Base-by-base conservation (phyloP, 2,888 invertebrate genomes). In the Leptura quadrifasciata region DNA sequence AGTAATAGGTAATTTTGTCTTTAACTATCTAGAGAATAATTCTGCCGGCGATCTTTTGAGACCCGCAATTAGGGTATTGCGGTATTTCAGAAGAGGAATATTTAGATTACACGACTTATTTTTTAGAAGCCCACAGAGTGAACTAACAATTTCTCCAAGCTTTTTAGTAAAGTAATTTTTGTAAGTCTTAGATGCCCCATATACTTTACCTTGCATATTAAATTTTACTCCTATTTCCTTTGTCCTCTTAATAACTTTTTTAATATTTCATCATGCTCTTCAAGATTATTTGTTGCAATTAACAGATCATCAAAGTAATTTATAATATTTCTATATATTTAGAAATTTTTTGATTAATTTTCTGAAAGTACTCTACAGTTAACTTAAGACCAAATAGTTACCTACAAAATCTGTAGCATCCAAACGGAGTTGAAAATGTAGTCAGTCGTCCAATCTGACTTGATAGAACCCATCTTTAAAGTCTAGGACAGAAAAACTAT, bases 151-250 rank as follows among this genome's bases (percentile, higher is more conserved):
- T 61, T 69, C 63, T 9, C 57, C 71, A 67, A 76, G 70, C 12
- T 76, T 78, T 72, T 75, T 69, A 77, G 47, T 63, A 79, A 39
- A 79, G 60, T 31, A 78, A 5, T 18, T 20, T 21, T 21, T 58
- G 20, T 1, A 58, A 10, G 1, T 39, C 35, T 39, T 39, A 39
- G 5, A 39, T 10, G 35, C 10, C 35, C 35, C 10, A 39, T 9
- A 39, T 39, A 39, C 10, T 39, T 39, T 9, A 39, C 35, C 1
- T 5, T 4, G 6, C 10, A 6, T 21, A 57, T 57, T 57, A 57
- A 57, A 57, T 57, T 12, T 39, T 9, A 39, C 10, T 9, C 10
- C 10, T 39, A 39, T 9, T 39, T 39, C 6, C 9, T 10, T 5
- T 9, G 35, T 10, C 35, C 35, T 39, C 9, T 5, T 10, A 9